Evolutionary conservation across 2,888 invertebrate genomes (phyloP).

Genomic region (Andrena minutula): DNA sequence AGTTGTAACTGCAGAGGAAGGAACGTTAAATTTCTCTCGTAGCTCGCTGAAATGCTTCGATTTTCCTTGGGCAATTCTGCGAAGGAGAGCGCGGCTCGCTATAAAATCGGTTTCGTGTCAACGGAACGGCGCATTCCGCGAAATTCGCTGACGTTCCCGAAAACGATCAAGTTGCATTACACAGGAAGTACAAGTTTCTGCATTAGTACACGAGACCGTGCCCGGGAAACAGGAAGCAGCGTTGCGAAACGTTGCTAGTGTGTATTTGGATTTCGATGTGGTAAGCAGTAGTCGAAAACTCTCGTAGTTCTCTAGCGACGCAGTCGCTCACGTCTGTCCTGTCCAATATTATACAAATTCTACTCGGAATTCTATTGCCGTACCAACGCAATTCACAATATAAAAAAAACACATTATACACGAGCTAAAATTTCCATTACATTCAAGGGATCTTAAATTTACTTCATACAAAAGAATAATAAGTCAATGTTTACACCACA

Average conservation of each 20-base stretch:
- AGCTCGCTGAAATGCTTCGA: neutral
- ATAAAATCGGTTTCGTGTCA: constrained; percentile 59
- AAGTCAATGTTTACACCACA: no score
- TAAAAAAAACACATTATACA: neutral
- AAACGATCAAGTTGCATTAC: constrained; percentile 78
- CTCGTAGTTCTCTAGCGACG: constrained; percentile 43
- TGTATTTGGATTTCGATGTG: constrained; percentile 71
- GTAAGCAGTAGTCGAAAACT: constrained; percentile 71
- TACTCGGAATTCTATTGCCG: neutral
- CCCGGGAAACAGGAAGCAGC: constrained; percentile 80
- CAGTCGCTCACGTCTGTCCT: constrained; percentile 22
- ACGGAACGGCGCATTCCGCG: constrained; percentile 63
- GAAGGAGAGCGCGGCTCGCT: constrained; percentile 14
- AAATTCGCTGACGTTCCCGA: constrained; percentile 77
- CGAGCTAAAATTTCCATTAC: no score
- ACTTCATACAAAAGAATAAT: no score
- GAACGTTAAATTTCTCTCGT: neutral
- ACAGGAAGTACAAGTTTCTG: constrained; percentile 76
- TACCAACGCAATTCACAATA: neutral
- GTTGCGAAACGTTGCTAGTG: constrained; percentile 77
- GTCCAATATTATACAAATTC: constrained; percentile 29
- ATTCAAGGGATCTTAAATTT: no score
- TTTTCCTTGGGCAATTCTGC: constrained; percentile 16
- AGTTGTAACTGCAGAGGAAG: no score
- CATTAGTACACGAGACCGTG: constrained; percentile 68